phyloP scores from a whole-genome alignment of 1,140 invertebrate genomes.

The Heterodera carotae region DNA sequence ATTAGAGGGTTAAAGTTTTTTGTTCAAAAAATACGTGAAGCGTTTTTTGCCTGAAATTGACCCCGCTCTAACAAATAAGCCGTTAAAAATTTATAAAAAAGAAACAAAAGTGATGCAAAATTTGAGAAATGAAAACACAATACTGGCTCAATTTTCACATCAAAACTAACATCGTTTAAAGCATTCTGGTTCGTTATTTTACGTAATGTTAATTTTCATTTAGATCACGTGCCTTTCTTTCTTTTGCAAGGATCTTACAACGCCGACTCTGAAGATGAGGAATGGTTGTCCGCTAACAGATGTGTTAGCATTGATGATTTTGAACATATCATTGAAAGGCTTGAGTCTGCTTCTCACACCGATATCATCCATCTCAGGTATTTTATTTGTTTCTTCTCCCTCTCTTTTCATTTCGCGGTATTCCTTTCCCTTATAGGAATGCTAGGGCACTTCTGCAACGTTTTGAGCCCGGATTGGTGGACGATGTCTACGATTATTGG shows the following conservation, averaged over 20 bases:
- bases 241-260: constrained; percentile 39
- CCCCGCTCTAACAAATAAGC: too few species aligned
- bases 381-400: too few species aligned
- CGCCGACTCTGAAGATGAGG: constrained; percentile 51
- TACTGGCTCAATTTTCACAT: too few species aligned
- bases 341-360: constrained; percentile 40
- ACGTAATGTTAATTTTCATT: too few species aligned
- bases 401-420: background rate
- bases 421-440: constrained; percentile 15
- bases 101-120: too few species aligned
- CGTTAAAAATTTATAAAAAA: too few species aligned
- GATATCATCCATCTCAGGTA: constrained; percentile 41
- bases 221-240: constrained; percentile 44
- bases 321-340: constrained; percentile 54
- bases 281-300: constrained; percentile 33
- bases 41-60: too few species aligned
- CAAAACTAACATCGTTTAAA: too few species aligned
- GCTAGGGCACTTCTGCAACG: constrained; percentile 35
- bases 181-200: too few species aligned
- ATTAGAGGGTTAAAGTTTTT: too few species aligned
- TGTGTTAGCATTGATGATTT: constrained; percentile 45
- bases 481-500: constrained; percentile 54
- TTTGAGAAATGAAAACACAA: too few species aligned
- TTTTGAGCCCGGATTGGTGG: constrained; percentile 42
- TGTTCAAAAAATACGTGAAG: too few species aligned